Evolutionary conservation across 2,113 vertebrate species (phyloP).

Genomic region (Paedocypris sp.): DNA sequence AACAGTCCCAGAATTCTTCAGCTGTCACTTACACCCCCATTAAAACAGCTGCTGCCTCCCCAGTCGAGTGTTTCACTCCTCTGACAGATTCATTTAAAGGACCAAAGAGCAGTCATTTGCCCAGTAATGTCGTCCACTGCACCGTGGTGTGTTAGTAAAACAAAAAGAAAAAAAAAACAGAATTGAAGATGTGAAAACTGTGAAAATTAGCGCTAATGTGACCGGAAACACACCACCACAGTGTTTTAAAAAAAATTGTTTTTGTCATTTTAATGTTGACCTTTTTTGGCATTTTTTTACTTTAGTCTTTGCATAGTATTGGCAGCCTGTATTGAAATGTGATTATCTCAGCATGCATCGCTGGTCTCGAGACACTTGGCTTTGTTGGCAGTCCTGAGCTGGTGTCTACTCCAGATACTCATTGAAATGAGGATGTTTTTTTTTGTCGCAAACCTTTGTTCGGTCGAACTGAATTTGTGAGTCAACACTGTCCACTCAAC

Average conservation of each 20-base stretch:
- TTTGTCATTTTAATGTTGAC: no score
- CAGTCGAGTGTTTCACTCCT: neutral
- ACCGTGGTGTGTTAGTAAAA: no score
- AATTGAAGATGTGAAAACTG: no score
- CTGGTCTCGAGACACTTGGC: constrained; percentile 34
- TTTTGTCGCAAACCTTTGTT: neutral
- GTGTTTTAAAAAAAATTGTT: no score
- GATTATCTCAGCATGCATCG: constrained; percentile 2
- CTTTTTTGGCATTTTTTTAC: no score
- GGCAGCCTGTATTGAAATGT: neutral
- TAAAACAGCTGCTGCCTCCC: constrained; percentile 18
- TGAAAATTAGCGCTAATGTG: no score
- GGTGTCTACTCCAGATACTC: neutral
- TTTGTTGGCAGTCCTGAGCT: constrained; percentile 31
- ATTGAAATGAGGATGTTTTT: constrained; percentile 3
- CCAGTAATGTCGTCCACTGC: no score
- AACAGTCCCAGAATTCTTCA: constrained; percentile 74
- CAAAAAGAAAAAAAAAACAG: no score
- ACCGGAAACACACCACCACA: no score
- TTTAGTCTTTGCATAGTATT: no score
- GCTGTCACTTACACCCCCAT: constrained; percentile 67
- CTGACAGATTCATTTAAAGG: no score
- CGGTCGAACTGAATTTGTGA: neutral
- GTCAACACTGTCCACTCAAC: neutral
- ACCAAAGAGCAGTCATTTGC: no score